These are phyloP conservation scores for Oceanodroma tethys DNA, from an alignment of 2,113 vertebrate genomes.

Conservation along the genomic window DNA sequence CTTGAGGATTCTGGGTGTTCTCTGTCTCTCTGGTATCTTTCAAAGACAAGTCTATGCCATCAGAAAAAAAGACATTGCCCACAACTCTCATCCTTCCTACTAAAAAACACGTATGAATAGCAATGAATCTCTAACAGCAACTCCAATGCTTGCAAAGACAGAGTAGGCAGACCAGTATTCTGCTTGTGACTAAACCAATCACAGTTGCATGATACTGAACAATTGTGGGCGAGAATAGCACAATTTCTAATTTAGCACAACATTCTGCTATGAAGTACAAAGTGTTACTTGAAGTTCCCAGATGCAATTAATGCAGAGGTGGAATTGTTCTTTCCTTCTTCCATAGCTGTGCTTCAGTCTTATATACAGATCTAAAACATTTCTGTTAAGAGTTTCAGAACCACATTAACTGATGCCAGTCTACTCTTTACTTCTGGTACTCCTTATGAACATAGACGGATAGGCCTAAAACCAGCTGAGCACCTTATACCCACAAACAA, in stretches of 20 bases:
- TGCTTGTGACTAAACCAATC: constrained; percentile 45
- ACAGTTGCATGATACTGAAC: neutral
- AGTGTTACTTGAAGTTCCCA: constrained; percentile 32
- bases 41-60: neutral
- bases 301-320: constrained; percentile 45
- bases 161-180: constrained; percentile 23
- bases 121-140: neutral
- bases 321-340: constrained; percentile 9
- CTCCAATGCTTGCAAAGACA: neutral
- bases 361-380: neutral
- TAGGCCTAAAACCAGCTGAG: neutral
- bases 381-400: neutral
- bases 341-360: neutral
- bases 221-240: constrained; percentile 39
- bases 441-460: neutral
- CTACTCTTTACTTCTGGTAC: neutral
- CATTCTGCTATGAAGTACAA: constrained; percentile 43
- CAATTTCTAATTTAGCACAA: constrained; percentile 46
- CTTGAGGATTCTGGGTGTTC: neutral
- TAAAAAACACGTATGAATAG: neutral
- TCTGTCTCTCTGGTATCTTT: neutral
- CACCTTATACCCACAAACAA: neutral
- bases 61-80: neutral
- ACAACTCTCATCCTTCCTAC: neutral
- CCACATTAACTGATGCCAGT: neutral